Evolutionary conservation across 2,797 vertebrate species (phyloP).

Genomic region (Hypotaenidia okinawae): DNA sequence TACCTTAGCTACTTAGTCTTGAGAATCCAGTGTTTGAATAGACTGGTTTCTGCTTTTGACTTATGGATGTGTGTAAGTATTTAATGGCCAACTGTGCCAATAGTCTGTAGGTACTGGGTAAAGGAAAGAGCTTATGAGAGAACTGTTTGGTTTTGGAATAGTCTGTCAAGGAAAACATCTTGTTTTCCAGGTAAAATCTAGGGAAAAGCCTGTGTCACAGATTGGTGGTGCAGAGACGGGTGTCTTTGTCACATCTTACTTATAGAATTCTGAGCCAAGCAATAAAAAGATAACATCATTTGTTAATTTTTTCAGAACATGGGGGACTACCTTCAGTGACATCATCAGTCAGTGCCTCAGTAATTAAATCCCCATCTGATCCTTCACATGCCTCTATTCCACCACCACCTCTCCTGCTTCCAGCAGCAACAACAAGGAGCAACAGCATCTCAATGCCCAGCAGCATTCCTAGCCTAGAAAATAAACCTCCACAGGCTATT

Average conservation of each 20-base stretch:
- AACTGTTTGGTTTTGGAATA: not conserved
- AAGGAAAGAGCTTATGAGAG: not conserved
- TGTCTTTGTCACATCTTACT: not conserved
- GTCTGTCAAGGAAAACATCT: not conserved
- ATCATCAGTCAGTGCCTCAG: constrained; percentile 83
- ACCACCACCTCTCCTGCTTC: constrained; percentile 79
- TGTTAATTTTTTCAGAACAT: constrained; percentile 71
- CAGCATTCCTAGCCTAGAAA: constrained; percentile 80
- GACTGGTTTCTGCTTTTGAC: not conserved
- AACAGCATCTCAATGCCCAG: constrained; percentile 78
- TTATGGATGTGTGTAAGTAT: not conserved
- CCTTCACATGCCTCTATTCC: constrained; percentile 78
- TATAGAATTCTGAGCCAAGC: constrained; percentile 5
- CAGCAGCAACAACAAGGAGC: constrained; percentile 82
- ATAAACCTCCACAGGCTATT: constrained; percentile 85
- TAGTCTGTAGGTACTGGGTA: not conserved
- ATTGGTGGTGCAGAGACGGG: not conserved
- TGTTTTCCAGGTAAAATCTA: not conserved
- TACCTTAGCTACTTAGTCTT: not conserved
- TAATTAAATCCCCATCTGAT: constrained; percentile 83
- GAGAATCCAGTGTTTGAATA: not conserved
- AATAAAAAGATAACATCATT: not conserved
- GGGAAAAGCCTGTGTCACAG: not conserved
- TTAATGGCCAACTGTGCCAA: not conserved
- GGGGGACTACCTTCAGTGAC: constrained; percentile 76